Percentiles rank a stretch among this genome's conserved stretches.
phyloP scores from a whole-genome alignment of 2,888 invertebrate species.

The Bunonema sp. region DNA sequence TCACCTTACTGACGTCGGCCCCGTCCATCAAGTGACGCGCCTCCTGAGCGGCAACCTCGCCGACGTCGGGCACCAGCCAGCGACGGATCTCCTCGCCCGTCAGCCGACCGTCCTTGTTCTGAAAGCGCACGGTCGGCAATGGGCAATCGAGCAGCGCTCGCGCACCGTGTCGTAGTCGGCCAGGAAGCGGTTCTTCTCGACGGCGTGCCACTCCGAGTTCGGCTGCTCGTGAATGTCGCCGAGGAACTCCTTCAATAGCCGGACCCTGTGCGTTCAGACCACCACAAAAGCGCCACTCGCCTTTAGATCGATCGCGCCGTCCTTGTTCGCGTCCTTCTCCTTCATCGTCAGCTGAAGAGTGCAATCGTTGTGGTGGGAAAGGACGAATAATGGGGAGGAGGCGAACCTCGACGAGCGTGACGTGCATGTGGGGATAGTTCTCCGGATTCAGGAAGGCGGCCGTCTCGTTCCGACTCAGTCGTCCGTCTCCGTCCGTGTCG shows the following conservation, averaged over 20 bases:
- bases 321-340: slow-evolving; percentile 70
- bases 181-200: slow-evolving; percentile 57
- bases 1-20: slow-evolving; percentile 62
- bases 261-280: no score
- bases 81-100: slow-evolving; percentile 63
- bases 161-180: no score
- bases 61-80: slow-evolving; percentile 54
- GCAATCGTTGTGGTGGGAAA: not conserved
- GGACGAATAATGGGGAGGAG: not conserved
- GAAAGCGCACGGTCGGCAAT: no score
- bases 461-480: slow-evolving; percentile 64
- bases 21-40: slow-evolving; percentile 59
- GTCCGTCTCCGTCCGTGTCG: slow-evolving; percentile 66
- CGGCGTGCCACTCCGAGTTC: slow-evolving; percentile 17
- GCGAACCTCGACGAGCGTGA: slow-evolving; percentile 53
- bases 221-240: slow-evolving; percentile 50
- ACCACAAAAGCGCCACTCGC: no score
- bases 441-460: slow-evolving; percentile 79
- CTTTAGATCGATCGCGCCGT: slow-evolving; percentile 72
- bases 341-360: slow-evolving; percentile 53
- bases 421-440: slow-evolving; percentile 69
- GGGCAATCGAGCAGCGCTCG: no score
- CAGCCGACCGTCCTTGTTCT: slow-evolving; percentile 66
- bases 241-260: slow-evolving; percentile 66
- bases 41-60: slow-evolving; percentile 65